These are phyloP conservation scores for Sphenopsis melanotis DNA, from an alignment of 2,797 vertebrate genomes.

Conservation along the genomic window DNA sequence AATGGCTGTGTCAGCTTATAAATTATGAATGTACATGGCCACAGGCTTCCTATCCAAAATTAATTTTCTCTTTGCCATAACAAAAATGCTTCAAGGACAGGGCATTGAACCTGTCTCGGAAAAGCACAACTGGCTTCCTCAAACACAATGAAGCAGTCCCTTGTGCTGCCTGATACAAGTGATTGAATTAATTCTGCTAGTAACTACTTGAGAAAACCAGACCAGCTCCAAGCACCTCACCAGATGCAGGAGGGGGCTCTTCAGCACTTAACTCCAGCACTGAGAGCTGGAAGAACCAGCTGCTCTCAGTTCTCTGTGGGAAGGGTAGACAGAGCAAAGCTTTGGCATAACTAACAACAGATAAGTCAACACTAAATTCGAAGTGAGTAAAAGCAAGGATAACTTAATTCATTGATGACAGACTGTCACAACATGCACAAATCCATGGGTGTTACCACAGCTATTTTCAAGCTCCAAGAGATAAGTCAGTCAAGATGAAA, in stretches of 20 bases:
- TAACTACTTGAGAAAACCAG: neutral
- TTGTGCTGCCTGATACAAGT: neutral
- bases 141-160: neutral
- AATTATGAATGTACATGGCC: neutral
- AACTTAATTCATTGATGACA: neutral
- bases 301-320: neutral
- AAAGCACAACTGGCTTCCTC: neutral
- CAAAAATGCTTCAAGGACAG: conserved; percentile 11
- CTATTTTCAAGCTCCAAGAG: neutral
- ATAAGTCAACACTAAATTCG: neutral
- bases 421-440: neutral
- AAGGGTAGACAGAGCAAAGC: neutral
- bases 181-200: neutral
- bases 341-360: neutral
- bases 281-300: neutral
- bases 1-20: neutral
- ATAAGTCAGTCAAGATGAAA: neutral
- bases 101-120: neutral
- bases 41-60: neutral
- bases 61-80: neutral
- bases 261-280: neutral
- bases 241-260: neutral
- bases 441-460: conserved; percentile 5
- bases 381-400: neutral
- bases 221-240: neutral